A percentile compares a stretch with the other conserved stretches of the same genome.
Conservation (phyloP, 1,140 invertebrate genomes). For the Pseudomyrmex dendroicus region DNA sequence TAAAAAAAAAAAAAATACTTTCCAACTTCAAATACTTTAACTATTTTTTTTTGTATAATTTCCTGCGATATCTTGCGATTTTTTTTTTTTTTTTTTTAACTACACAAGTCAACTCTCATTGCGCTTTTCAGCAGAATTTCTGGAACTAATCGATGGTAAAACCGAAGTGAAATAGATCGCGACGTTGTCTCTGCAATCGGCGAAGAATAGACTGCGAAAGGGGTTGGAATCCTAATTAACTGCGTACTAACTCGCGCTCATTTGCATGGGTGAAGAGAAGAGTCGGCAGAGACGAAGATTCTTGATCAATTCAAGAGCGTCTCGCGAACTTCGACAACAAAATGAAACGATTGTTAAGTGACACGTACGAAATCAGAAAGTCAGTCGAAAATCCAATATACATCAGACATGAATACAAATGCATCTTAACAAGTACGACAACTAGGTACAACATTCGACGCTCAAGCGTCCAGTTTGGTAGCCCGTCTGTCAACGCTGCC, state of each 20-base stretch:
- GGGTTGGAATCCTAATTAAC: constrained; percentile 80
- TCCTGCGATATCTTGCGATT: not conserved
- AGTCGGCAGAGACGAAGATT: constrained; percentile 68
- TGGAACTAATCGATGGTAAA: constrained; percentile 42
- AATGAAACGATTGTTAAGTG: constrained; percentile 43
- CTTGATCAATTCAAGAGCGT: constrained; percentile 70
- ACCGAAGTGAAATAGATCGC: constrained; percentile 29
- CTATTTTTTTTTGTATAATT: constrained; percentile 15
- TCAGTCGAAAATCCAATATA: too few species aligned
- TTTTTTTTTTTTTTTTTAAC: constrained; percentile 10
- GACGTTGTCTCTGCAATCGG: constrained; percentile 59
- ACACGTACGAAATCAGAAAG: too few species aligned
- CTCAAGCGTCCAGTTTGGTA: too few species aligned
- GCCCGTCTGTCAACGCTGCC: too few species aligned
- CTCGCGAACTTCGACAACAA: too few species aligned
- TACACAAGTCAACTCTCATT: constrained; percentile 8
- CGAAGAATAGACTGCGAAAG: constrained; percentile 57
- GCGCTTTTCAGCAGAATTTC: constrained; percentile 32
- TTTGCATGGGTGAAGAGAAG: constrained; percentile 81
- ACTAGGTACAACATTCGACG: too few species aligned
- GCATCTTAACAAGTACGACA: too few species aligned
- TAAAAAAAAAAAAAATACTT: not conserved
- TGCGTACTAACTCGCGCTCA: constrained; percentile 76
- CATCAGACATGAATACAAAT: too few species aligned
- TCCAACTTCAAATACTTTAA: not conserved